A percentile compares a stretch with the other conserved stretches of the same genome.
These are phyloP conservation scores for Polypedilum vanderplanki DNA, from an alignment of 1,140 invertebrate species.

Conservation along the genomic window DNA sequence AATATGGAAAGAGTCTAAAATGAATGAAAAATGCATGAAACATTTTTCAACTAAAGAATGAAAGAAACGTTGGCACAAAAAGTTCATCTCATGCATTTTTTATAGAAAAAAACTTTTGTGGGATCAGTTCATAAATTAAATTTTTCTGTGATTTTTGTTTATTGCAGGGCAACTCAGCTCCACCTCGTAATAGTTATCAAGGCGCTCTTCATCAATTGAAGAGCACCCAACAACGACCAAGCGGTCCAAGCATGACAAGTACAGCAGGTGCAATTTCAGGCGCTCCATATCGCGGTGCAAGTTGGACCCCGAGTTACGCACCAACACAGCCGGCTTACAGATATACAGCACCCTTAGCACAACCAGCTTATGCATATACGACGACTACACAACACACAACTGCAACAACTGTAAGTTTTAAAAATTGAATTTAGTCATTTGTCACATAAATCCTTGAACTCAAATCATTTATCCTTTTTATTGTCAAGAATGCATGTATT, in stretches of 20 bases:
- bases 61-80: not conserved
- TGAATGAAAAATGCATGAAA: constrained; percentile 11
- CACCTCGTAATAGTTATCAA: constrained; percentile 40
- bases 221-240: constrained; percentile 37
- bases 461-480: not conserved
- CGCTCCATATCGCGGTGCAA: constrained; percentile 42
- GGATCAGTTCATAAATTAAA: not conserved
- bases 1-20: not conserved
- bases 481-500: not conserved
- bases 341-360: constrained; percentile 41
- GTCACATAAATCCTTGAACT: not conserved
- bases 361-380: constrained; percentile 42
- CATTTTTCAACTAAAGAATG: not conserved
- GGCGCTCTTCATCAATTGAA: constrained; percentile 41
- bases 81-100: not conserved
- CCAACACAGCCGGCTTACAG: constrained; percentile 42
- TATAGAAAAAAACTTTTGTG: not conserved
- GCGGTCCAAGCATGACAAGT: constrained; percentile 41
- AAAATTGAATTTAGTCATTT: not conserved
- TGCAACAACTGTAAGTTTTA: constrained; percentile 42
- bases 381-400: constrained; percentile 43
- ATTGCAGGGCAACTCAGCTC: constrained; percentile 34
- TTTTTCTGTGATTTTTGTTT: not conserved
- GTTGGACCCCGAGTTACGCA: constrained; percentile 43
- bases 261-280: constrained; percentile 42